A percentile compares a stretch with the other conserved stretches of the same genome.
Conservation (phyloP, 2,888 invertebrate genomes). For the Drosophila helvetica region DNA sequence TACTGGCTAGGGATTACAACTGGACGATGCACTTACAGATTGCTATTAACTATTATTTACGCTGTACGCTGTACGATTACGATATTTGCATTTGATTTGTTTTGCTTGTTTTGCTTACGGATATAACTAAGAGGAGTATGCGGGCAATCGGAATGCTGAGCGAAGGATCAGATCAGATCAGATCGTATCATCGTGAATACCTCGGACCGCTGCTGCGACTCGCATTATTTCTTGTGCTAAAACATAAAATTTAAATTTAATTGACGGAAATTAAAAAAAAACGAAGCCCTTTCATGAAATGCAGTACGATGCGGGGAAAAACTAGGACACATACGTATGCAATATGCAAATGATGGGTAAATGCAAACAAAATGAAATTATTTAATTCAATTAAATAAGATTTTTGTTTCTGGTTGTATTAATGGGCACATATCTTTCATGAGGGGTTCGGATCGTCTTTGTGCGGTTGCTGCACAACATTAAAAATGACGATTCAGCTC, state of each 20-base stretch:
- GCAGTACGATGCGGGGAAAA: conserved; percentile 24
- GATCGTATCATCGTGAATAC: conserved; percentile 48
- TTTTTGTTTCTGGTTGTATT: conserved; percentile 59
- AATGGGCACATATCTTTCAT: conserved; percentile 38
- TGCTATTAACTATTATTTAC: conserved; percentile 30
- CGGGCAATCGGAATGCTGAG: conserved; percentile 64
- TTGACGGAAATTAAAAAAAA: conserved; percentile 34
- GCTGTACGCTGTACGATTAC: conserved; percentile 28
- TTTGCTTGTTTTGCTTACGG: conserved; percentile 39
- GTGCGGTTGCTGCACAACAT: conserved; percentile 46
- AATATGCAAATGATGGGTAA: conserved; percentile 54
- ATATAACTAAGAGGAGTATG: conserved; percentile 43
- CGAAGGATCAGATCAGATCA: conserved; percentile 14
- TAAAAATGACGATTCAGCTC: conserved; percentile 48
- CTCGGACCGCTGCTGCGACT: conserved; percentile 34
- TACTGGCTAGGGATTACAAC: conserved; percentile 40
- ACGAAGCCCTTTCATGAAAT: conserved; percentile 35
- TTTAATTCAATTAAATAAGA: conserved; percentile 82
- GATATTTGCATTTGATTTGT: conserved; percentile 34
- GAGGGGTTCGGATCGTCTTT: conserved; percentile 11
- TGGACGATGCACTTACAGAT: conserved; percentile 29
- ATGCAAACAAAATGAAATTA: conserved; percentile 81
- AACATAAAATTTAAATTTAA: conserved; percentile 58
- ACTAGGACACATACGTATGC: conserved; percentile 21
- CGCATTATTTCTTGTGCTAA: conserved; percentile 66